Evolutionary conservation across 2,888 invertebrate genomes (phyloP), one percentile per base, ranked within the genome.

Genomic region (Vesta saturnalis): DNA sequence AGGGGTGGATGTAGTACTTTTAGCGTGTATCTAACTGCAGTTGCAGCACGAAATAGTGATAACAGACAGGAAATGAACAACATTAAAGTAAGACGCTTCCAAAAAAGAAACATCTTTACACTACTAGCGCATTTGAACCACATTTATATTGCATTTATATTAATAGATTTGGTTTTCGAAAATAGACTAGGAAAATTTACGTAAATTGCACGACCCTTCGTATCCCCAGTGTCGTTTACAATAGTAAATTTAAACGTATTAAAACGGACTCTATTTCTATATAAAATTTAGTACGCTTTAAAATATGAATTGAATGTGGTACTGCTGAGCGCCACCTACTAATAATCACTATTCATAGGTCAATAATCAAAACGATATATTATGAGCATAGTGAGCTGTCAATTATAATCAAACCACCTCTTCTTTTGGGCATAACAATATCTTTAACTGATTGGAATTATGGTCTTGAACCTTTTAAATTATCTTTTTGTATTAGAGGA

Each of bases 31-130:
- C 59, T 59, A 64, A 64, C 35, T 64, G 64, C 64, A 64, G 64
- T 64, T 64, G 64, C 64, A 64, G 16, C 59, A 21, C 64, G 12
- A 23, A 56, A 49, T 43, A 64, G 30, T 49, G 61, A 61, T 61
- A 61, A 23, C 43, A 46, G 22, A 16, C 15, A 49, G 64, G 64
- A 64, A 64, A 64, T 64, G 64, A 60, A 60, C 22, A 12, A 18
- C 59, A 54, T 60, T 64, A 60, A 64, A 64, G 21, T 52, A 54
- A 59, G 15, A 39, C n/a, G 39, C 35, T 52, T 15, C 56, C 6
- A 14, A 21, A n/a, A n/a, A 22, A 22, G 21, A 22, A 23, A 23
- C 30, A 8, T 56, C 1, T 30, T 56, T 35, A 23, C 21, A 35
- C 5, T 2, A 22, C 22, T n/a, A n/a, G n/a, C 19, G 4, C 55